phyloP scores from a whole-genome alignment of 2,113 vertebrate genomes.

The Abramis brama region DNA sequence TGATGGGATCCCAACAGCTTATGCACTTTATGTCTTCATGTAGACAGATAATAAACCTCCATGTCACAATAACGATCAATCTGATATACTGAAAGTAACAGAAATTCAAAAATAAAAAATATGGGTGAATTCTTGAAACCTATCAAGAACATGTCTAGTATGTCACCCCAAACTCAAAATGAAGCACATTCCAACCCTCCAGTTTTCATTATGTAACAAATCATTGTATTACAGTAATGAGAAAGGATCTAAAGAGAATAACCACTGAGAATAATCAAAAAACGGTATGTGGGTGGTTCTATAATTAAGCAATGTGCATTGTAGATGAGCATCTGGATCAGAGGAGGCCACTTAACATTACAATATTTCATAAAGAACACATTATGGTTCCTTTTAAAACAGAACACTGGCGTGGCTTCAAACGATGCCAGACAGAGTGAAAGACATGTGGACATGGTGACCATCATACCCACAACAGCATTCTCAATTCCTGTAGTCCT shows the following conservation, averaged over 20 bases:
- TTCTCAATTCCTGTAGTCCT: slow-evolving; percentile 31
- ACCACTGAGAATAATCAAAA: neutral
- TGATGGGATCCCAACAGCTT: neutral
- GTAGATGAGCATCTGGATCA: neutral
- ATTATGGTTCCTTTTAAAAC: neutral
- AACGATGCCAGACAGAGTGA: neutral
- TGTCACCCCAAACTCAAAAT: neutral
- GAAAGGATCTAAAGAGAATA: neutral
- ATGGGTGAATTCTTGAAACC: neutral
- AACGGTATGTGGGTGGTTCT: neutral
- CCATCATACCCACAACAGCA: slow-evolving; percentile 14
- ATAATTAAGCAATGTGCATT: neutral
- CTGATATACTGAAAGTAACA: neutral
- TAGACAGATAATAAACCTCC: too few relatives aligned
- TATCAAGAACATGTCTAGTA: neutral
- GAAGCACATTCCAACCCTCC: too few relatives aligned
- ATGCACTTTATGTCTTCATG: too few relatives aligned
- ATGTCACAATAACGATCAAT: neutral
- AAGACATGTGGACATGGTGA: neutral
- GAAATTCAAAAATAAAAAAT: neutral
- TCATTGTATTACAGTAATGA: neutral
- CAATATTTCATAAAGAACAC: neutral
- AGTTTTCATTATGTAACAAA: neutral
- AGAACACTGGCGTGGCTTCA: neutral
- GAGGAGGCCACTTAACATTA: neutral